phyloP scores from a whole-genome alignment of 2,113 vertebrate genomes.

The Caranx ignobilis region DNA sequence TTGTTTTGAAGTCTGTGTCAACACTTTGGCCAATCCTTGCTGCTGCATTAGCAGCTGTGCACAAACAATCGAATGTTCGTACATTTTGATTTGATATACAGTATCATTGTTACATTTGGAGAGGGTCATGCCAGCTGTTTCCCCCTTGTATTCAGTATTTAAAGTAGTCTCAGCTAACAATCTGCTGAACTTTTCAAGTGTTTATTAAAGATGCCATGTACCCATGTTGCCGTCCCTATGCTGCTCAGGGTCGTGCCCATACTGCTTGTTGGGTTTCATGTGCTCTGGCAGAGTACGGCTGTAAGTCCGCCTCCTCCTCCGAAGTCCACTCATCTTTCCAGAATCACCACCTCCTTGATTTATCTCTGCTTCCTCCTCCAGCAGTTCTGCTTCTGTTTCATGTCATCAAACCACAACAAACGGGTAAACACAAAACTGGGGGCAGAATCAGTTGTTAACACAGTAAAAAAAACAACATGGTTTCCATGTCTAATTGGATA shows the following conservation, averaged over 20 bases:
- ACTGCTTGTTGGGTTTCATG: slow-evolving; percentile 80
- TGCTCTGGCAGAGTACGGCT: slow-evolving; percentile 86
- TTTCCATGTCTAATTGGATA: background rate
- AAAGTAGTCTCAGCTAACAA: too few species aligned
- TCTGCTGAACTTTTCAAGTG: background rate
- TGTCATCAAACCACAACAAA: background rate
- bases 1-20: too few species aligned
- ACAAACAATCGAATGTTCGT: too few species aligned
- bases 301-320: slow-evolving; percentile 88
- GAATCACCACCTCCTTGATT: slow-evolving; percentile 87
- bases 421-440: background rate
- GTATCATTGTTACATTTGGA: too few species aligned
- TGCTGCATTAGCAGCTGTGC: too few species aligned
- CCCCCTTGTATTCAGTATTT: too few species aligned
- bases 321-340: slow-evolving; percentile 85
- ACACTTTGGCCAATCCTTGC: too few species aligned
- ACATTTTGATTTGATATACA: background rate
- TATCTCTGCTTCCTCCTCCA: slow-evolving; percentile 90
- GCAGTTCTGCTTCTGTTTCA: slow-evolving; percentile 88
- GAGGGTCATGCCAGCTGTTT: too few species aligned
- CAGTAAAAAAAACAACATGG: background rate
- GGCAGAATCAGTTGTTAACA: background rate
- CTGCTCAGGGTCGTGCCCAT: slow-evolving; percentile 62
- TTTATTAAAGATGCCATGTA: slow-evolving; percentile 31
- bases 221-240: slow-evolving; percentile 73